Evolutionary conservation across 2,113 vertebrate species (phyloP).

Genomic region (Bathybates hornii): DNA sequence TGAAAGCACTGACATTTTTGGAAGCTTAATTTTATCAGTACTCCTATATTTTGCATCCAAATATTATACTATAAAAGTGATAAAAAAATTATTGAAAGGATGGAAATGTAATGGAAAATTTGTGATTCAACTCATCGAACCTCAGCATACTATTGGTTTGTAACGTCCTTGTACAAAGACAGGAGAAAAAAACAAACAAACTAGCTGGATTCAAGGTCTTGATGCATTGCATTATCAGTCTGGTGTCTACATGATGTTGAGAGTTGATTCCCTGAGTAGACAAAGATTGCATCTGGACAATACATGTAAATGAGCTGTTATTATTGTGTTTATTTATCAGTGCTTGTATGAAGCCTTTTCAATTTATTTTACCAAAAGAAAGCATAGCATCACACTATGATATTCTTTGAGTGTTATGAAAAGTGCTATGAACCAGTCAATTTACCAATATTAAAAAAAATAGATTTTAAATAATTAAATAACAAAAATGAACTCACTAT

Average conservation of each 20-base stretch:
- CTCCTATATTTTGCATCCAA: background rate
- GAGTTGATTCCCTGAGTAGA: background rate
- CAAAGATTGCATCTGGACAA: background rate
- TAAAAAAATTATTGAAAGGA: background rate
- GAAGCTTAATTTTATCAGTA: background rate
- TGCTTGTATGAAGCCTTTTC: background rate
- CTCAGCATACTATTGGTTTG: background rate
- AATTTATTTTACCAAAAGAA: background rate
- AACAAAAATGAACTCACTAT: background rate
- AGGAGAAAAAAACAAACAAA: background rate
- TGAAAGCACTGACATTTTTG: background rate
- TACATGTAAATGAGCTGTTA: background rate
- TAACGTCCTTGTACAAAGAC: background rate
- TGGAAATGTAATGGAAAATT: background rate
- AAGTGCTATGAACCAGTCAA: background rate
- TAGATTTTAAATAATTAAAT: background rate
- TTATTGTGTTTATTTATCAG: background rate
- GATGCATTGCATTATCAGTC: background rate
- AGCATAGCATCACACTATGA: background rate
- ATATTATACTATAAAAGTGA: background rate
- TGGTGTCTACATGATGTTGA: background rate
- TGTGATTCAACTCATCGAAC: background rate
- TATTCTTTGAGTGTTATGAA: background rate
- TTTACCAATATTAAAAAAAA: background rate
- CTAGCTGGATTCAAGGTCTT: background rate